Conservation (phyloP, 2,797 vertebrate genomes). For the Diglossa cyanea region DNA sequence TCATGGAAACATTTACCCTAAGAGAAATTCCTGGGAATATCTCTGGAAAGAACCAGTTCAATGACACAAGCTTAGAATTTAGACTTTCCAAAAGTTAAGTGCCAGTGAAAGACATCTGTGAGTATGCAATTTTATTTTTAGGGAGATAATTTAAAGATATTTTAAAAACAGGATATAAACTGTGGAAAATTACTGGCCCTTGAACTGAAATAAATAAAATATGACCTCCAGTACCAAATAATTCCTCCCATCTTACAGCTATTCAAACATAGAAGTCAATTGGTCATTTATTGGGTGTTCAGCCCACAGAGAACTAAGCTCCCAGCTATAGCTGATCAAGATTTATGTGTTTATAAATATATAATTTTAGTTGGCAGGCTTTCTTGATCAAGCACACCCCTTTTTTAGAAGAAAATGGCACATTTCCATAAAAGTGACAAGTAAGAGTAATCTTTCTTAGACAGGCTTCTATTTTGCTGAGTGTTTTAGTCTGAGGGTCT, state of each 20-base stretch:
- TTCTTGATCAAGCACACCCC: slow-evolving; percentile 22
- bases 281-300: slow-evolving; percentile 37
- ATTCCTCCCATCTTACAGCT: slow-evolving; percentile 19
- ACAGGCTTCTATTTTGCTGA: slow-evolving; percentile 17
- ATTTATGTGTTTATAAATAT: slow-evolving; percentile 60
- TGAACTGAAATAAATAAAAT: slow-evolving; percentile 58
- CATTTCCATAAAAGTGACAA: slow-evolving; percentile 49
- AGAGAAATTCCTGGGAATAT: background rate
- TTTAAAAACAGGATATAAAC: slow-evolving; percentile 49
- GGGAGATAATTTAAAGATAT: slow-evolving; percentile 24
- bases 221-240: slow-evolving; percentile 25
- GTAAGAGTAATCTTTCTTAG: slow-evolving; percentile 36
- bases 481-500: background rate
- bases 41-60: background rate
- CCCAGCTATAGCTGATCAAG: slow-evolving; percentile 10
- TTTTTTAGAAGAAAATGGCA: slow-evolving; percentile 49
- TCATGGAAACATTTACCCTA: background rate
- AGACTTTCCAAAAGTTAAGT: background rate
- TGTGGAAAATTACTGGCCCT: slow-evolving; percentile 51
- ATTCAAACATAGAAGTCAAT: slow-evolving; percentile 39
- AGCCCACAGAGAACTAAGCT: slow-evolving; percentile 2
- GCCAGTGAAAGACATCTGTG: background rate
- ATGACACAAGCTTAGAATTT: background rate
- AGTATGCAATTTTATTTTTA: slow-evolving; percentile 46
- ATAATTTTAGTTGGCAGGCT: slow-evolving; percentile 18